Conservation (phyloP, 2,113 vertebrate genomes). For the Oncorhynchus mykiss region DNA sequence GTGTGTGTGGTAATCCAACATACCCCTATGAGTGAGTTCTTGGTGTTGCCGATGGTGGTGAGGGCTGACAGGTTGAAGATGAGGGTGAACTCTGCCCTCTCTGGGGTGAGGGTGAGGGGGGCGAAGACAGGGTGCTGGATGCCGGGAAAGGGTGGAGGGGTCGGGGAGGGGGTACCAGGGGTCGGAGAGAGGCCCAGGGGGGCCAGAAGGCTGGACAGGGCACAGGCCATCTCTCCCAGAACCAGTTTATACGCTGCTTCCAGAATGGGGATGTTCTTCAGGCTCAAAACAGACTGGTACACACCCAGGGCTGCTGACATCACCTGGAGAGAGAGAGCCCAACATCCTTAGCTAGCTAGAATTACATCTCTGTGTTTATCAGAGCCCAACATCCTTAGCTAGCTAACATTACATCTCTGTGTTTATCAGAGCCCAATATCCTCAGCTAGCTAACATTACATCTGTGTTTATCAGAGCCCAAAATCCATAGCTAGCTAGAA, state of each 20-base stretch:
- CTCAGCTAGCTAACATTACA: too few species aligned
- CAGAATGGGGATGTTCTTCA: constrained; percentile 97
- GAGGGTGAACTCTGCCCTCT: constrained; percentile 90
- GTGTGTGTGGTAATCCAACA: neutral
- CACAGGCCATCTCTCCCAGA: constrained; percentile 94
- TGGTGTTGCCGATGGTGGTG: constrained; percentile 97
- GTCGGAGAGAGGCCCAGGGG: constrained; percentile 74
- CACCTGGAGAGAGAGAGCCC: constrained; percentile 73
- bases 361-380: too few species aligned
- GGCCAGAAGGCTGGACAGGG: constrained; percentile 82
- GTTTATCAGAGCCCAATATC: too few species aligned
- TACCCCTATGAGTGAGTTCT: constrained; percentile 85
- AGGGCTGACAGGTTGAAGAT: constrained; percentile 96
- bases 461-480: too few species aligned
- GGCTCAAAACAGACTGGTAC: constrained; percentile 91
- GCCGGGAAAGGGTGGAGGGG: constrained; percentile 64
- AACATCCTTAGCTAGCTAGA: too few species aligned
- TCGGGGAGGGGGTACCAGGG: neutral
- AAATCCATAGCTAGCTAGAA: too few species aligned
- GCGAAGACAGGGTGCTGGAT: constrained; percentile 91
- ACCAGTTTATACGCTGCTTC: constrained; percentile 97
- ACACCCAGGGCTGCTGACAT: constrained; percentile 86
- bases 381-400: too few species aligned
- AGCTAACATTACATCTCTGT: too few species aligned
- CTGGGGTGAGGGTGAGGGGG: constrained; percentile 75